Base-by-base conservation (phyloP, 1,140 invertebrate genomes). In the Heterodera carotae region DNA sequence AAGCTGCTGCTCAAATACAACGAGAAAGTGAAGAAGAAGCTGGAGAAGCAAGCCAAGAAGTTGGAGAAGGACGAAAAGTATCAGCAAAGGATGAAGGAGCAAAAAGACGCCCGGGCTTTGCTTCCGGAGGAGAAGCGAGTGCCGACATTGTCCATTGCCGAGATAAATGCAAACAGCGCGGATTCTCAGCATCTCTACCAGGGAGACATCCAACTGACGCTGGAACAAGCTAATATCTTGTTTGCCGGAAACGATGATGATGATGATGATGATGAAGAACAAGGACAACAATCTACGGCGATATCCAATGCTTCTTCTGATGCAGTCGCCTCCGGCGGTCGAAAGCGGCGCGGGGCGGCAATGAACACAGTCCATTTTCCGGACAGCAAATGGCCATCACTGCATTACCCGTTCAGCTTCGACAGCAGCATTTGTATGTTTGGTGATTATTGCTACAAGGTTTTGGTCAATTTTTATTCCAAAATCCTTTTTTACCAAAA, bases 381-480 rank as follows among this genome's bases (percentile, higher is more conserved):
- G 7, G 22, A n/a, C 60, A 7, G 18, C 60, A 62, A 62, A 31
- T 62, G 60, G 60, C 39, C 39, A n/a, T n/a, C 0, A 1, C 22
- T 22, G n/a, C 8, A 7, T 2, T 27, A 12, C n/a, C 68, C 68
- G 22, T 69, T 27, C 68, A 2, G 7, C 22, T 69, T 69, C 22
- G n/a, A 69, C 68, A 69, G 68, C 68, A 27, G 7, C 7, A 33
- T 69, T 64, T 48, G 68, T 69, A 25, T 8, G 68, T 43, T 62
- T n/a, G 1, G 39, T 62, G 0, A n/a, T 8, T 62, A 27, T 10
- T 7, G 1, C 18, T 31, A 31, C n/a, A n/a, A n/a, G n/a, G n/a
- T n/a, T n/a, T n/a, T n/a, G n/a, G n/a, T n/a, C n/a, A n/a, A n/a
- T n/a, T n/a, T n/a, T n/a, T n/a, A n/a, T n/a, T n/a, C n/a, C n/a